Percentiles rank a stretch among this genome's conserved stretches.
Conservation (phyloP, 2,113 vertebrate species). For the Promerops cafer region DNA sequence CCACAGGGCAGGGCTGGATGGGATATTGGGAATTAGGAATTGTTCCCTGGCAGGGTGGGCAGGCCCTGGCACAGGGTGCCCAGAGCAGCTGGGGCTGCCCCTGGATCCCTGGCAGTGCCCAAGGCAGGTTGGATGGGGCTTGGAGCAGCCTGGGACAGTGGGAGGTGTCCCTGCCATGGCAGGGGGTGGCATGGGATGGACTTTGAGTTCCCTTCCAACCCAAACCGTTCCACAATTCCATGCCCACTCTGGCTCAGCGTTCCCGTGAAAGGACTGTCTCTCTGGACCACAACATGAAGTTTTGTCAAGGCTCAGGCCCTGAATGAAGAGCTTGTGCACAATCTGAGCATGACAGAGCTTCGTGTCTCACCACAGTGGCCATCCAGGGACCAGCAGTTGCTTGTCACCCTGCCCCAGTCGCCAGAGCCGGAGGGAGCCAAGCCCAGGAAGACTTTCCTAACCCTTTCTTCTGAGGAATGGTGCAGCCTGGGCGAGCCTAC, state of each 20-base stretch:
- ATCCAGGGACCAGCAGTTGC: not conserved
- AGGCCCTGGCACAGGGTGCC: not conserved
- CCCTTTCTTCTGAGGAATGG: not conserved
- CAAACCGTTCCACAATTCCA: not conserved
- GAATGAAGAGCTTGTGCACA: not conserved
- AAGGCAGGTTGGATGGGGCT: not conserved
- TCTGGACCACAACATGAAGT: not conserved
- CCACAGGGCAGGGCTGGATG: not conserved
- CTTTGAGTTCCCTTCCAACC: not conserved
- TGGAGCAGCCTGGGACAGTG: not conserved
- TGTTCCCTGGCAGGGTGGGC: not conserved
- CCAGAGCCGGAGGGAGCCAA: not conserved
- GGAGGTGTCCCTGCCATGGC: not conserved
- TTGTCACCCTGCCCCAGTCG: not conserved
- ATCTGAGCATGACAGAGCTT: not conserved
- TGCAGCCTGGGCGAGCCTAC: not conserved
- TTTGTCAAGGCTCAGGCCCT: not conserved
- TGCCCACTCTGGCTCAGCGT: not conserved
- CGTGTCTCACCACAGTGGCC: not conserved
- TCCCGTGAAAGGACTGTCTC: not conserved
- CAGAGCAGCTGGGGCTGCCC: not conserved
- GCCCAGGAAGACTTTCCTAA: not conserved
- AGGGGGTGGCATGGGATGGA: accelerated
- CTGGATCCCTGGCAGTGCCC: not conserved
- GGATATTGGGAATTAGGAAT: not conserved